These are phyloP conservation scores for Magallana nippona DNA, from an alignment of 2,888 invertebrate species.

Conservation along the genomic window DNA sequence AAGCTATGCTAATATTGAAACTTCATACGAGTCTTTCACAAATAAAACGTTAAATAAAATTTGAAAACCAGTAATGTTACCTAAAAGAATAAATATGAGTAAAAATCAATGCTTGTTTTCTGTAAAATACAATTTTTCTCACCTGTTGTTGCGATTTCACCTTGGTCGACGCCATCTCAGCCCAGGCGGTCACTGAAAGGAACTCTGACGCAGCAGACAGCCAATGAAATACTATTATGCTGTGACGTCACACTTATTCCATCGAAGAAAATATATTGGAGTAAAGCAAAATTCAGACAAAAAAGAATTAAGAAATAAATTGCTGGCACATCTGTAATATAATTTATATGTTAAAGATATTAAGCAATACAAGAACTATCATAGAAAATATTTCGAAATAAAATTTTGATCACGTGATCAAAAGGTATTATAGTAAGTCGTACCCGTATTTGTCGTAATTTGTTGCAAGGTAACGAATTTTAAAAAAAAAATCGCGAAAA, in stretches of 20 bases:
- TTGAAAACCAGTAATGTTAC: no score
- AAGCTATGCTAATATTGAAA: no score
- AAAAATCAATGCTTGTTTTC: no score
- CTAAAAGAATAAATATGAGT: no score
- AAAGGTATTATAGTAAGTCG: not conserved
- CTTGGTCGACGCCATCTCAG: slow-evolving; percentile 55
- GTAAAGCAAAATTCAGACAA: not conserved
- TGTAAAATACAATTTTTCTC: slow-evolving; percentile 4
- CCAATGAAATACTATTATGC: slow-evolving; percentile 23
- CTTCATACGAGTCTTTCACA: no score
- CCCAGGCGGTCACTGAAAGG: slow-evolving; percentile 48
- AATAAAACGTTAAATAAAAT: no score
- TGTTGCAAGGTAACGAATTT: no score
- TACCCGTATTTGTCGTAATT: not conserved
- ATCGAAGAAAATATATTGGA: not conserved
- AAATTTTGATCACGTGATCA: slow-evolving; percentile 6
- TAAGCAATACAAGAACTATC: no score
- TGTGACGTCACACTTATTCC: not conserved
- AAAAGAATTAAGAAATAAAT: not conserved
- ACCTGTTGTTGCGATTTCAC: slow-evolving; percentile 51
- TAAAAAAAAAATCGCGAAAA: no score
- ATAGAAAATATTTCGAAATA: slow-evolving; percentile 12
- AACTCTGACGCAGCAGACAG: slow-evolving; percentile 22
- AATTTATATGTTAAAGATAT: no score
- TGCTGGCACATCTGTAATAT: not conserved